phyloP scores from a whole-genome alignment of 2,113 vertebrate genomes.

The Serinus canaria region DNA sequence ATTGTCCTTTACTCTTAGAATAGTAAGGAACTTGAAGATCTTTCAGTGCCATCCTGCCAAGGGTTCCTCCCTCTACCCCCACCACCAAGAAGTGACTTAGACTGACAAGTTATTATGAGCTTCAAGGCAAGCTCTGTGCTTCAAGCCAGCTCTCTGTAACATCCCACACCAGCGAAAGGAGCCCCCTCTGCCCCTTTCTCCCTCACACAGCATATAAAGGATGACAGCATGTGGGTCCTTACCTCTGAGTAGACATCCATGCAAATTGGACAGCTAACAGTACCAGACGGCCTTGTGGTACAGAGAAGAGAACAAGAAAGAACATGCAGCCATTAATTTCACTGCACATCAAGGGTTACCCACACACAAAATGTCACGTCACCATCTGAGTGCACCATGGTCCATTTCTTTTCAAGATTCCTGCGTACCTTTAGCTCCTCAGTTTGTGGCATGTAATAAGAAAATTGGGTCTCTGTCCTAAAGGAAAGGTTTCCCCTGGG shows the following conservation, averaged over 20 bases:
- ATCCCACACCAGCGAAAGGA: not conserved
- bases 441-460: not conserved
- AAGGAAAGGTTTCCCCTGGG: not conserved
- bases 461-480: not conserved
- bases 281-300: not conserved
- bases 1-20: not conserved
- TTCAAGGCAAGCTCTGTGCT: not conserved
- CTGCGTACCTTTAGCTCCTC: not conserved
- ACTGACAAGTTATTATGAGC: no score
- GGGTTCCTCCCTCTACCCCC: not conserved
- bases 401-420: not conserved
- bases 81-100: not conserved
- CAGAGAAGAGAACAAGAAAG: not conserved
- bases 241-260: conserved; percentile 31
- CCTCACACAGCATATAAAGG: not conserved
- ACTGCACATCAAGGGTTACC: no score
- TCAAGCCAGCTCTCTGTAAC: not conserved
- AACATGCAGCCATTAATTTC: conserved; percentile 31
- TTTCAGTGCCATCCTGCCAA: not conserved
- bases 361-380: rapidly evolving
- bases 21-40: not conserved
- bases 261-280: conserved; percentile 14
- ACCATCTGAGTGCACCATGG: rapidly evolving
- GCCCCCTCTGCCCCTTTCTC: not conserved
- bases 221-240: not conserved